phyloP scores from a whole-genome alignment of 2,113 vertebrate species.

The Lasiurus borealis region DNA sequence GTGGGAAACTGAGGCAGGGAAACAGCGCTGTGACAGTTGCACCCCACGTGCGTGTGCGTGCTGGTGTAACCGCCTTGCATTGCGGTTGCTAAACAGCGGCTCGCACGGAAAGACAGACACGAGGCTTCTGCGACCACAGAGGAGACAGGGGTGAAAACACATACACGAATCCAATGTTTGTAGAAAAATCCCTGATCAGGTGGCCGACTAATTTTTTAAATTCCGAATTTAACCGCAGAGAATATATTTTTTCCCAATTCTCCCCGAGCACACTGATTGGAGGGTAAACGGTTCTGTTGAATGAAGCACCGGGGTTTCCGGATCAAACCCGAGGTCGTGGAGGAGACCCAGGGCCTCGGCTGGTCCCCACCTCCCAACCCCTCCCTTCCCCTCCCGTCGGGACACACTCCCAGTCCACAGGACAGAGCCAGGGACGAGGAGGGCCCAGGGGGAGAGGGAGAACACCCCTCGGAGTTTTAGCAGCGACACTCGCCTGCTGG shows the following conservation, averaged over 20 bases:
- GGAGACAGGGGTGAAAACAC: constrained; percentile 27
- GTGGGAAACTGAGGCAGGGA: not conserved
- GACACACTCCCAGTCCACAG: not conserved
- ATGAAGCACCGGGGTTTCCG: constrained; percentile 78
- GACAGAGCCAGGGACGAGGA: not conserved
- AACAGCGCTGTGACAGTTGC: not conserved
- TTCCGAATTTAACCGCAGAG: constrained; percentile 58
- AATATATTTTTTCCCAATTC: constrained; percentile 18
- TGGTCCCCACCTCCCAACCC: not conserved
- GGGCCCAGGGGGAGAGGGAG: not conserved
- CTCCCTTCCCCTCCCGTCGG: not conserved
- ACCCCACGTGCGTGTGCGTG: not conserved
- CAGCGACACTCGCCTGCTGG: constrained; percentile 81
- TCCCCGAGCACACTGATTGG: constrained; percentile 69
- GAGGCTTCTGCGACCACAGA: not conserved
- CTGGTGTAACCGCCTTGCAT: not conserved
- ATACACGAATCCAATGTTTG: not conserved
- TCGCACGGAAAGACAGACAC: constrained; percentile 31
- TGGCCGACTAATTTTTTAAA: constrained; percentile 62
- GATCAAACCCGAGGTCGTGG: constrained; percentile 60
- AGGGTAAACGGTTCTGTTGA: constrained; percentile 21
- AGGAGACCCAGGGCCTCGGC: constrained; percentile 23
- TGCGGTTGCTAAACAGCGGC: constrained; percentile 10
- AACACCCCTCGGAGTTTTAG: constrained; percentile 78
- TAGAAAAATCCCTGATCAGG: constrained; percentile 83